phyloP scores from a whole-genome alignment of 2,113 vertebrate species.

The Seriola aureovittata region DNA sequence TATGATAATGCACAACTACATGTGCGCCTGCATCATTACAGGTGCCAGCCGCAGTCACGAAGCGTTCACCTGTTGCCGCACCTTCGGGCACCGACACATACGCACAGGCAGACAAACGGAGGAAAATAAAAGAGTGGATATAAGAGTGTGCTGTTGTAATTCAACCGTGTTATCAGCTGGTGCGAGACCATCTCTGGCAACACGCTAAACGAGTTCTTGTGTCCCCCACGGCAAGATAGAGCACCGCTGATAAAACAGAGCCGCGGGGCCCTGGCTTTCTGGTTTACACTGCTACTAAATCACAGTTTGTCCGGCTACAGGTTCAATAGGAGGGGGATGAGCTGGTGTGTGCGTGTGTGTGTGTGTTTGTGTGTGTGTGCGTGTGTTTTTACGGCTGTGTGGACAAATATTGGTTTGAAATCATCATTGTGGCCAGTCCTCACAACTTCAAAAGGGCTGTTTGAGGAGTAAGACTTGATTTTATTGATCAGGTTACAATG shows the following conservation, averaged over 20 bases:
- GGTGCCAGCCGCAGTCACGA: not conserved
- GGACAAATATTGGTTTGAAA: too few species aligned
- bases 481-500: too few species aligned
- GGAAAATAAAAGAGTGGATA: constrained; percentile 43
- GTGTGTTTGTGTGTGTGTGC: constrained; percentile 17
- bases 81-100: constrained; percentile 4
- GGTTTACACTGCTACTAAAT: constrained; percentile 66
- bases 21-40: constrained; percentile 3
- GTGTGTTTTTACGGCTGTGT: not conserved
- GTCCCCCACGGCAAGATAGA: constrained; percentile 68
- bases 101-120: constrained; percentile 17
- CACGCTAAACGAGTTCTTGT: constrained; percentile 69
- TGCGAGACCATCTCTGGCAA: constrained; percentile 62
- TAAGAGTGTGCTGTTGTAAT: constrained; percentile 40
- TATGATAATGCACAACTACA: not conserved
- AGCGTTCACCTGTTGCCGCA: constrained; percentile 18
- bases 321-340: constrained; percentile 31
- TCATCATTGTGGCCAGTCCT: too few species aligned
- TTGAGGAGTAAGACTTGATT: too few species aligned
- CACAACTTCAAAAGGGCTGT: too few species aligned
- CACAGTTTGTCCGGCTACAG: constrained; percentile 49
- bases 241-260: constrained; percentile 66
- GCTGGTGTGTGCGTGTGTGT: constrained; percentile 12
- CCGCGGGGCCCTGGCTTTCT: constrained; percentile 27
- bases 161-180: constrained; percentile 57